Percentiles rank a stretch among this genome's conserved stretches.
These are phyloP conservation scores for Agrilus cyanescens DNA, from an alignment of 2,888 invertebrate species.

Conservation along the genomic window DNA sequence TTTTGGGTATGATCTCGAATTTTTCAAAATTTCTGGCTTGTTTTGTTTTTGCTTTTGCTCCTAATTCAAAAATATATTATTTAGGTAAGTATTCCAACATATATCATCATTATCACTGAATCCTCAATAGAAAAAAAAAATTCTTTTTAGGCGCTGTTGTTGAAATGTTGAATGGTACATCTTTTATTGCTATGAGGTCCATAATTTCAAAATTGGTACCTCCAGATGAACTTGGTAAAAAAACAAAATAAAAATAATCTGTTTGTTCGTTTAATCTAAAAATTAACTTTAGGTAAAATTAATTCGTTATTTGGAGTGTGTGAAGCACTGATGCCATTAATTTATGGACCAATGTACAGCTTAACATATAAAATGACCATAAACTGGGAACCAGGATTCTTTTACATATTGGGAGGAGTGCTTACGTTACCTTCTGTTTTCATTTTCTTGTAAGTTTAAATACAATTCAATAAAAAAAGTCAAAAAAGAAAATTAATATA, in stretches of 20 bases:
- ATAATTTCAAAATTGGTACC: slow-evolving; percentile 45
- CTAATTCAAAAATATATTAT: slow-evolving; percentile 63
- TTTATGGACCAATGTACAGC: slow-evolving; percentile 30
- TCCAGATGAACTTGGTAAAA: slow-evolving; percentile 43
- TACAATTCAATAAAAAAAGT: neutral
- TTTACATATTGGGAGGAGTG: slow-evolving; percentile 23
- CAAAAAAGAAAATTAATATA: neutral
- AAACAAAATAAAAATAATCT: neutral
- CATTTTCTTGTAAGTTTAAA: slow-evolving; percentile 17
- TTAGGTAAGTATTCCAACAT: slow-evolving; percentile 41
- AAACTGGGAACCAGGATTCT: slow-evolving; percentile 26
- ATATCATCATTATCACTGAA: neutral
- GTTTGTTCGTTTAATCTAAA: neutral
- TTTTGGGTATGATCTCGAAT: slow-evolving; percentile 71
- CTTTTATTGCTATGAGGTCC: slow-evolving; percentile 44
- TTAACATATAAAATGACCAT: slow-evolving; percentile 26
- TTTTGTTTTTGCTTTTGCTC: slow-evolving; percentile 69
- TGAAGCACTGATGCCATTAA: slow-evolving; percentile 26
- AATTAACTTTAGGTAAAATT: slow-evolving; percentile 35
- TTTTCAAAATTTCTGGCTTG: slow-evolving; percentile 68
- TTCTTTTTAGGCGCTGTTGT: slow-evolving; percentile 37
- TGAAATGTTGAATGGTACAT: slow-evolving; percentile 36
- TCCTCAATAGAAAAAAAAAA: neutral
- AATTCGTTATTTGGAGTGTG: slow-evolving; percentile 29
- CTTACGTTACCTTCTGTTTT: slow-evolving; percentile 23